phyloP scores from a whole-genome alignment of 2,888 invertebrate species.

The Serripes groenlandicus region DNA sequence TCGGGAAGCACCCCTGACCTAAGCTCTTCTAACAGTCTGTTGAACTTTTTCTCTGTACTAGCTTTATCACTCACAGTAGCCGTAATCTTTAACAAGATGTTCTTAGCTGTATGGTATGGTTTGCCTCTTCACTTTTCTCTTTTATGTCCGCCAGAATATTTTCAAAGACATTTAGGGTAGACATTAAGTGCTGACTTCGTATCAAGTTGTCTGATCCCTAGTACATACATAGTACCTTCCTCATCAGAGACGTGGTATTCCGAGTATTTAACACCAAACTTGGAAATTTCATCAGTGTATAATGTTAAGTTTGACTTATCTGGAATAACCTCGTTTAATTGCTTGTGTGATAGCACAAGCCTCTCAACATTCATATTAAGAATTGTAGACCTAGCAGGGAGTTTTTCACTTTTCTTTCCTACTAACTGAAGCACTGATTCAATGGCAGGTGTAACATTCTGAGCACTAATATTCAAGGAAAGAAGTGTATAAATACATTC shows the following conservation, averaged over 20 bases:
- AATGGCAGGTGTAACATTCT: constrained; percentile 26
- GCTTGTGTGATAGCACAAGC: constrained; percentile 39
- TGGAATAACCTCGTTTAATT: constrained; percentile 31
- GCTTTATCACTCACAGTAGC: constrained; percentile 42
- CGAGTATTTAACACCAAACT: constrained; percentile 41
- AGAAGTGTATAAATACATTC: constrained; percentile 39
- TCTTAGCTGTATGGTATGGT: background rate
- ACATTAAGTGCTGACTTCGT: constrained; percentile 45
- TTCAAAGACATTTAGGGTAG: constrained; percentile 30
- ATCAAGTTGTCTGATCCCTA: constrained; percentile 35
- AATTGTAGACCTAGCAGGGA: constrained; percentile 40
- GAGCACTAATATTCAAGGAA: constrained; percentile 26
- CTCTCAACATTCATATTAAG: constrained; percentile 46
- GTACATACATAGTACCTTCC: constrained; percentile 39
- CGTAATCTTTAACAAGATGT: constrained; percentile 20
- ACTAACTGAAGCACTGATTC: constrained; percentile 34
- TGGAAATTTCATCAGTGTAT: constrained; percentile 42
- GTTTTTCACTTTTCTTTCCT: constrained; percentile 21
- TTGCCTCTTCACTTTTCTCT: background rate
- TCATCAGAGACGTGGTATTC: constrained; percentile 45
- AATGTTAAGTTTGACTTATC: constrained; percentile 23
- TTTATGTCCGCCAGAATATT: constrained; percentile 16
- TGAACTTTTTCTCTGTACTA: constrained; percentile 30
- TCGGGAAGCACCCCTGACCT: constrained; percentile 7
- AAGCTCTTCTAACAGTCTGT: constrained; percentile 18